Evolutionary conservation across 2,113 vertebrate genomes (phyloP), one percentile per base, ranked within the genome.

Genomic region (Podarcis raffonei): DNA sequence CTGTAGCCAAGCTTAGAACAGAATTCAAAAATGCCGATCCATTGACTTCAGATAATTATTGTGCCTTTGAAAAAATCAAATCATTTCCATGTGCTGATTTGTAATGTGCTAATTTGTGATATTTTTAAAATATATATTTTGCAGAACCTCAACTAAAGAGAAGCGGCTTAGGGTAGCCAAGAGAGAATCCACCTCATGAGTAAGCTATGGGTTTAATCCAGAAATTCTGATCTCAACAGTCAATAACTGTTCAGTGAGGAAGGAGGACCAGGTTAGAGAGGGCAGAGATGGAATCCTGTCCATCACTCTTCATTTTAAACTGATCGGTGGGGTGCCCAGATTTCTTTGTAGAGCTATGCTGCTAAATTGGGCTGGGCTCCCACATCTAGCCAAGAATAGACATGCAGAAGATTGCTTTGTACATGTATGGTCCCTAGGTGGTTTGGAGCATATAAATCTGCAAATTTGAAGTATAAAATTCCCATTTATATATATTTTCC

Each of bases 21-120:
- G 53, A 62, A 78, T 84, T 77, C 74, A 89, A 37, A 68, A 89
- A 83, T 20, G 81, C 72, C 37, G 27, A 35, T 68, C 72, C 57
- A 68, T 48, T 68, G 62, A 84, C 87, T 89, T 84, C 62, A 83
- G 78, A 89, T 68, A 68, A 35, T 84, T 84, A 39, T 37, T 53
- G 25, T 30, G 42, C 39, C 86, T 84, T 83, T 89, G 81, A 89
- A 89, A 83, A 78, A 84, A 57, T 3, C 13, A 27, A 87, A 84
- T 84, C n/a, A 37, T 89, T n/a, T 23, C 81, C 87, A 89, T 88
- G 62, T 57, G 81, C 23, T 74, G 72, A 77, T 88, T 77, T 88
- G 72, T 72, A 83, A 32, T 57, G 72, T 78, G 87, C n/a, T 88
- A 69, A 88, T 88, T 88, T 83, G 81, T 88, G 87, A 69, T 27